phyloP scores from a whole-genome alignment of 2,888 invertebrate genomes.

The Saturnia pavonia region DNA sequence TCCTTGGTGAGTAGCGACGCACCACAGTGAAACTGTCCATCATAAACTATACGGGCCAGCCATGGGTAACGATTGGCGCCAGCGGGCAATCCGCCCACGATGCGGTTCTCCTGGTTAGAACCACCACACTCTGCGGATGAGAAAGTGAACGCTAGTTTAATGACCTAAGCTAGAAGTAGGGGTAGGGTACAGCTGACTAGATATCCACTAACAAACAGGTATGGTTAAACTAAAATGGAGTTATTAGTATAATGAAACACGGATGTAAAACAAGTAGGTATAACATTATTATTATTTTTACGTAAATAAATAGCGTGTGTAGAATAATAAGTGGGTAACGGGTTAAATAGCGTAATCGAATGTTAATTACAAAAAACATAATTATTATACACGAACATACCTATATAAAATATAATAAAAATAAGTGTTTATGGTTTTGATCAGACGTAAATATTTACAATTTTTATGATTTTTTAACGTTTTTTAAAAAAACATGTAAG shows the following conservation, averaged over 20 bases:
- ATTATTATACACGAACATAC: background rate
- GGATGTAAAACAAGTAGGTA: background rate
- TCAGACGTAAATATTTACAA: background rate
- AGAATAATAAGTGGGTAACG: background rate
- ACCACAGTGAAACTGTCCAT: slow-evolving; percentile 94
- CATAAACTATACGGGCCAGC: slow-evolving; percentile 93
- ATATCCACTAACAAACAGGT: slow-evolving; percentile 36
- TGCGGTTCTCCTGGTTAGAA: slow-evolving; percentile 92
- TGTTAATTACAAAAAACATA: background rate
- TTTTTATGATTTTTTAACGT: too few species aligned
- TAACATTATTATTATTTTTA: background rate
- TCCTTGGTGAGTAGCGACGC: slow-evolving; percentile 91
- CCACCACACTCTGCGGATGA: slow-evolving; percentile 87
- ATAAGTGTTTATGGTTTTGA: background rate
- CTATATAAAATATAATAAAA: background rate
- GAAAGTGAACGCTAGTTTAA: slow-evolving; percentile 55
- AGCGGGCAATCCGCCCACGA: slow-evolving; percentile 92
- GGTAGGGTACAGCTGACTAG: slow-evolving; percentile 25
- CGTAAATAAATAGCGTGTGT: background rate
- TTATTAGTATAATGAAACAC: slow-evolving; percentile 1
- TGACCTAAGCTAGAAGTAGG: slow-evolving; percentile 47
- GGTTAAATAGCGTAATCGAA: background rate
- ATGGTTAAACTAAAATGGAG: slow-evolving; percentile 19
- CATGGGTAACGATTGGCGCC: slow-evolving; percentile 93
- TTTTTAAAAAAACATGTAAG: too few species aligned